Evolutionary conservation across 2,113 vertebrate genomes (phyloP), one percentile per base, ranked within the genome.

Genomic region (Catharus bicknelli): DNA sequence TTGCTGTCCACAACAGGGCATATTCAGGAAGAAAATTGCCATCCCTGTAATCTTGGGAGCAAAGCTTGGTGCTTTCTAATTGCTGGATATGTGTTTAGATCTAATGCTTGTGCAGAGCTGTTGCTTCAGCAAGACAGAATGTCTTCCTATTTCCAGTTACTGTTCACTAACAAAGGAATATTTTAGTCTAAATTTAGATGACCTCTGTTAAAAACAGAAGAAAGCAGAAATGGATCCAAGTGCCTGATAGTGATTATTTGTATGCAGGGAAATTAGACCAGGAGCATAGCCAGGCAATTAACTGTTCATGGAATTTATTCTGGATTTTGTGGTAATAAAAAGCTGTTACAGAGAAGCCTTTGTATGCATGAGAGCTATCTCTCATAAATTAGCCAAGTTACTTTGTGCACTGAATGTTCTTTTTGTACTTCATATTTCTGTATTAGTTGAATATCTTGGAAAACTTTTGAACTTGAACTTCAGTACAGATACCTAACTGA

Each of bases 161-260:
- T 93, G 54, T 83, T 94, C 77, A 40, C 96, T 88, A 96, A 95
- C 95, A 96, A 94, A 90, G 90, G 86, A 88, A 89, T 94, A 90
- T 95, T 93, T 96, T 92, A 85, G 84, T 92, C 95, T 97, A 97
- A 95, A 97, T 97, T 96, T 97, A 96, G 97, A 94, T 96, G 94
- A 90, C 89, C 92, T 96, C 90, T 94, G 58, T 90, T 95, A 83
- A 95, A 95, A 95, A 70, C 73, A 90, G 90, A 90, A 94, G 66
- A 93, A 95, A 78, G 81, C 75, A 95, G 91, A 95, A 97, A 90
- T 84, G 86, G 43, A 91, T 96, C 66, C 91, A 96, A 96, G 84
- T 86, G 57, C 76, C 81, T 94, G 77, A 91, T 93, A 95, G 55
- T 70, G 53, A 78, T 63, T 92, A 38, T 94, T 96, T 92, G 90